These are phyloP conservation scores for Scolopax bukidnonensis DNA, from an alignment of 2,797 vertebrate genomes.

Conservation along the genomic window DNA sequence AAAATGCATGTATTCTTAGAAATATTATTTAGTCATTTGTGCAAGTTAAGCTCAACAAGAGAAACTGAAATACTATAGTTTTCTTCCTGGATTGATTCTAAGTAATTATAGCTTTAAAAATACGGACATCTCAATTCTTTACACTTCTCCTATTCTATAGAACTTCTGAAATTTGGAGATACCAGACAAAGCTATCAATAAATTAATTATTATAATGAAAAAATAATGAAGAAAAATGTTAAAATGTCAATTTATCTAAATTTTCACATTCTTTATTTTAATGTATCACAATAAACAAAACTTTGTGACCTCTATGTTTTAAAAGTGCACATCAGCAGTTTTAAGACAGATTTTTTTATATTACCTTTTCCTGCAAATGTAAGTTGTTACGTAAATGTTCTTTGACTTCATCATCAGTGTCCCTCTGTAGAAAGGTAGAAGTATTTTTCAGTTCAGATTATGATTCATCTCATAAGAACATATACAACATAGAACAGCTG, in stretches of 20 bases:
- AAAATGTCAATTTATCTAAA: neutral
- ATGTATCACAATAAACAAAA: neutral
- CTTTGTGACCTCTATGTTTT: neutral
- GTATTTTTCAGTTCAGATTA: constrained; percentile 7
- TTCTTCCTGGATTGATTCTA: neutral
- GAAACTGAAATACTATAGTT: neutral
- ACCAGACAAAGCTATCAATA: neutral
- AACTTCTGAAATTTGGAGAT: neutral
- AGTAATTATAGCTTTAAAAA: neutral
- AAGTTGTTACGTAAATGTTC: constrained; percentile 93
- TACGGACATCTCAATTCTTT: neutral
- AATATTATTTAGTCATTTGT: neutral
- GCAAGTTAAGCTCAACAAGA: neutral
- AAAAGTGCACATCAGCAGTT: neutral
- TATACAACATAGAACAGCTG: neutral
- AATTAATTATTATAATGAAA: neutral
- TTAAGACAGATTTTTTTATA: neutral
- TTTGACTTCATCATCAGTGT: constrained; percentile 97
- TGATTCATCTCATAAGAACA: neutral
- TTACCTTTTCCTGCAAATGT: constrained; percentile 95
- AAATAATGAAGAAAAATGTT: neutral
- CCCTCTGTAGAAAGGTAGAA: constrained; percentile 83
- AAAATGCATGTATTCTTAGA: neutral
- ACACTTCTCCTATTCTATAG: neutral
- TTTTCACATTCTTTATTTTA: neutral